A percentile compares a stretch with the other conserved stretches of the same genome.
Conservation (phyloP, 37 sponge, comb jelly and placozoan genomes). For the Amphimedon queenslandica region DNA sequence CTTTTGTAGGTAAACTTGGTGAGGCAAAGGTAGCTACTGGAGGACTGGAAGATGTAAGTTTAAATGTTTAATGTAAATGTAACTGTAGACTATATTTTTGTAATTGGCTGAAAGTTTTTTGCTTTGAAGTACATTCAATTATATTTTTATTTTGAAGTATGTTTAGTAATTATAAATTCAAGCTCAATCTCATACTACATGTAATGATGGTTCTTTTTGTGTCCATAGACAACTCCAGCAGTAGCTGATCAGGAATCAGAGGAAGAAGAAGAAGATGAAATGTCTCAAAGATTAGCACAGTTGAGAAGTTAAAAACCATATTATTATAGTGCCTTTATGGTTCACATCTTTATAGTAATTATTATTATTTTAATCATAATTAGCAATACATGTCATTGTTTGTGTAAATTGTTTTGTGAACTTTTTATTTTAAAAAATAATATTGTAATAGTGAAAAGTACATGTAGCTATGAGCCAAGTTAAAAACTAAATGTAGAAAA, state of each 20-base stretch:
- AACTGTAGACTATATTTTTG: background rate
- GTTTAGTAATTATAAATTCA: no score
- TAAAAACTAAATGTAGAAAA: no score
- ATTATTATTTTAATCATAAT: no score
- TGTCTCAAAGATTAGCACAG: slow-evolving; percentile 36
- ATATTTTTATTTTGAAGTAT: no score
- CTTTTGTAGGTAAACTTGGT: slow-evolving; percentile 5
- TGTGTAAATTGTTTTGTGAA: no score
- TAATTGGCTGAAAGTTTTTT: background rate
- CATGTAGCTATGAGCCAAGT: no score
- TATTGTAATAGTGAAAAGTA: no score
- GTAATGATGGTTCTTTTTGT: background rate
- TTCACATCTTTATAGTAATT: background rate
- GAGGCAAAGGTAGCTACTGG: background rate
- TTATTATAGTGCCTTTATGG: background rate
- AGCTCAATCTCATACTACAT: no score
- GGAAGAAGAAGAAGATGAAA: slow-evolving; percentile 52
- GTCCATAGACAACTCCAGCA: slow-evolving; percentile 5
- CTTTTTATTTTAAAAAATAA: no score
- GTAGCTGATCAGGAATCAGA: slow-evolving; percentile 6
- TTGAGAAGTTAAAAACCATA: slow-evolving; percentile 30
- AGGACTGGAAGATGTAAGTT: background rate
- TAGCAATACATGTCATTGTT: no score
- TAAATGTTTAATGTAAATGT: background rate
- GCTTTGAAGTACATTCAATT: background rate